A percentile compares a stretch with the other conserved stretches of the same genome.
Conservation (phyloP, 1,140 invertebrate species). For the Trachymyrmex septentrionalis region DNA sequence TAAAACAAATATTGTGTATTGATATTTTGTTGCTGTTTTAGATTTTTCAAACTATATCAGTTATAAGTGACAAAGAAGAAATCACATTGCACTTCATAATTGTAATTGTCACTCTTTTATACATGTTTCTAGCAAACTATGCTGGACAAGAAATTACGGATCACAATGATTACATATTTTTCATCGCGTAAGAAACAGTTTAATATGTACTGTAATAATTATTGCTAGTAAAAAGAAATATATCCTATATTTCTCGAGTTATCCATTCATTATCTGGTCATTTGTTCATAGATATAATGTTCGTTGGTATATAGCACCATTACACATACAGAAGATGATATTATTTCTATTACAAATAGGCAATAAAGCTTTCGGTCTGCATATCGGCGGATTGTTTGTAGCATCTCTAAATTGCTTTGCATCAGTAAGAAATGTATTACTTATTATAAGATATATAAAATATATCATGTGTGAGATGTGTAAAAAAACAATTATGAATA, state of each 20-base stretch:
- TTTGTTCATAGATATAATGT: neutral
- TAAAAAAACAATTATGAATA: no score
- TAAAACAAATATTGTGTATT: no score
- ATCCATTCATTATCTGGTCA: neutral
- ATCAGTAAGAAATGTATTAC: neutral
- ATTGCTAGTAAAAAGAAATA: no score
- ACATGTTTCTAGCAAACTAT: slow-evolving; percentile 13
- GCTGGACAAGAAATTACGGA: slow-evolving; percentile 9
- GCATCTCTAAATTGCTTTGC: neutral
- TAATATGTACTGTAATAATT: neutral
- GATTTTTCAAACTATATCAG: neutral
- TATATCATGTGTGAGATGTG: neutral
- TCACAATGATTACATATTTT: slow-evolving; percentile 12
- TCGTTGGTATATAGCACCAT: neutral
- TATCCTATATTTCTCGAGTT: no score
- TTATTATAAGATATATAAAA: neutral
- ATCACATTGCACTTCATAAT: neutral
- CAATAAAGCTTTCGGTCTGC: neutral
- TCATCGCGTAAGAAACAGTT: neutral
- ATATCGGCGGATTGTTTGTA: neutral
- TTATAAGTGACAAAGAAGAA: neutral
- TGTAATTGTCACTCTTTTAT: neutral
- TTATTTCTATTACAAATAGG: slow-evolving; percentile 10
- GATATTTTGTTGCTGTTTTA: neutral
- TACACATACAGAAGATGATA: neutral